A percentile compares a stretch with the other conserved stretches of the same genome.
Evolutionary conservation across 2,888 invertebrate genomes (phyloP).

Genomic region (Elegia similella): DNA sequence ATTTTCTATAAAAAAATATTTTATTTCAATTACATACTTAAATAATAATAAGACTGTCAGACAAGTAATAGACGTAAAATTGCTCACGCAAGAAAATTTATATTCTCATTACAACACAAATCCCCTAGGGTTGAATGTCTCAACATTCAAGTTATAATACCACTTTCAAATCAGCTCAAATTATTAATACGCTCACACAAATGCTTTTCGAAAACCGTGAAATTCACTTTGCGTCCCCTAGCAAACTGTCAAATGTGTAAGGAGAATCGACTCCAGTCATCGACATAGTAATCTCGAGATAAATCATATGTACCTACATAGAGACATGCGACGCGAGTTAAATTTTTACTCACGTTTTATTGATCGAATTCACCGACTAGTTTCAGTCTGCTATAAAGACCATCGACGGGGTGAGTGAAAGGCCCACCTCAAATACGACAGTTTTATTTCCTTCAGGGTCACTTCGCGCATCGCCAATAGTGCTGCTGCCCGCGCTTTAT

Average conservation of each 20-base stretch:
- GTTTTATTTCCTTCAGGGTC: too few species aligned
- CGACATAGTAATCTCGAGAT: too few species aligned
- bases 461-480: too few species aligned
- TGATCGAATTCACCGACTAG: too few species aligned
- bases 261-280: conserved; percentile 25
- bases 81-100: background rate
- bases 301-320: too few species aligned
- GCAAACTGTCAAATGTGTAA: conserved; percentile 47
- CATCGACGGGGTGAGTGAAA: too few species aligned
- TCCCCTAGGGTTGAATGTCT: background rate
- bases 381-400: too few species aligned
- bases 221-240: conserved; percentile 61
- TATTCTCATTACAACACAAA: background rate
- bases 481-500: too few species aligned
- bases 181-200: conserved; percentile 46
- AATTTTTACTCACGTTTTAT: too few species aligned
- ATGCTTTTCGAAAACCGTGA: conserved; percentile 50
- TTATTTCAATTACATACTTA: background rate
- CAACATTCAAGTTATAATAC: conserved; percentile 17
- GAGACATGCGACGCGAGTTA: too few species aligned
- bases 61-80: background rate
- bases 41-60: background rate
- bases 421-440: too few species aligned
- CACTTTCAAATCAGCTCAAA: conserved; percentile 44
- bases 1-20: background rate